Base-by-base conservation (phyloP, 37 sponge, comb jelly and placozoan genomes). In the Spongia lamella region DNA sequence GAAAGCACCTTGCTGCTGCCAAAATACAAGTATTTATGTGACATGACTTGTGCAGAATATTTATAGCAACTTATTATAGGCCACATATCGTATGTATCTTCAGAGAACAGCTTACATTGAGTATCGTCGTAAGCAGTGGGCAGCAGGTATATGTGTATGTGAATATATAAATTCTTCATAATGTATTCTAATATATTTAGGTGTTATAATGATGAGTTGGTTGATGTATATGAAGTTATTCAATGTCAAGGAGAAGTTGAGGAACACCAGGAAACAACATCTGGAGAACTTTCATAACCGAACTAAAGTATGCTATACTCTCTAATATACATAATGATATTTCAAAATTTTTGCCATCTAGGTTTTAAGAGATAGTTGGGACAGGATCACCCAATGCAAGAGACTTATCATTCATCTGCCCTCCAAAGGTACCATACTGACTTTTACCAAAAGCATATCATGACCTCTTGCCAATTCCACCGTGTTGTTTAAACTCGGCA, bases 351-450 rank as follows among this genome's bases (percentile, higher is more conserved):
- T 9, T 43, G 47, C 7, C 9, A 9, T 66, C 2, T 4, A 66
- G 21, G 64, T 34, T 19, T 43, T 92, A 37, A 56, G 77, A 51
- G 73, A 69, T 19, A 76, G 53, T 30, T 95, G 96, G 96, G 16
- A 25, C 0, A 39, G 53, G 7, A 61, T 91, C 7, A 49, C 79
- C 29, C 16, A 83, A 7, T 20, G 11, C 0, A 68, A 78, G 38
- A 70, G 81, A 38, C 88, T 90, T 11, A 61, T 92, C n/a, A 71
- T 92, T 24, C 96, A 95, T 75, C 68, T 95, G 0, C 96, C 96
- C 6, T 92, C 89, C 14, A 64, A 63, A 62, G n/a, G n/a, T n/a
- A n/a, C n/a, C n/a, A n/a, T n/a, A n/a, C n/a, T n/a, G n/a, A n/a
- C n/a, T n/a, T n/a, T n/a, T n/a, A n/a, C n/a, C n/a, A n/a, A n/a